phyloP scores from a whole-genome alignment of 2,888 invertebrate genomes.

The Mesochorus sp. region DNA sequence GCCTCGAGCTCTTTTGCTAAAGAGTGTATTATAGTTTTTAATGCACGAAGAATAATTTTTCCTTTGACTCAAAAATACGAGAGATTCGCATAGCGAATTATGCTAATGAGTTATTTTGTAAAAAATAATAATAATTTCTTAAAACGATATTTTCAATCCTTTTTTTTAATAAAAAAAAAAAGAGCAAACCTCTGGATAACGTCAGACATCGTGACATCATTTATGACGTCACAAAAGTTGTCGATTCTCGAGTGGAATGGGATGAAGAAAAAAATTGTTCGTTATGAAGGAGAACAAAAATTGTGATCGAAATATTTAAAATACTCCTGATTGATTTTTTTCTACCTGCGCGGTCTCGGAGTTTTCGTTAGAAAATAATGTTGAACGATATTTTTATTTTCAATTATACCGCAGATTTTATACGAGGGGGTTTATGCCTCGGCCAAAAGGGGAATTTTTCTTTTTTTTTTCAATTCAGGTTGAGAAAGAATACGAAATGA shows the following conservation, averaged over 20 bases:
- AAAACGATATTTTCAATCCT: no score
- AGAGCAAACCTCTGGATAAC: no score
- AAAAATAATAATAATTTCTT: no score
- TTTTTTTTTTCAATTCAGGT: background rate
- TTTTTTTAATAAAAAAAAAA: no score
- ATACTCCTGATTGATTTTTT: background rate
- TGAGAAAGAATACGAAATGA: constrained; percentile 26
- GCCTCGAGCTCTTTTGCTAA: constrained; percentile 17
- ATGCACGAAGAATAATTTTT: constrained; percentile 55
- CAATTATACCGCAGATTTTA: background rate
- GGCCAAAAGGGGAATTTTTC: background rate
- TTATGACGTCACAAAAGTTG: no score
- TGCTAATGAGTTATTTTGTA: no score
- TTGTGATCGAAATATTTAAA: background rate
- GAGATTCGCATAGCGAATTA: no score
- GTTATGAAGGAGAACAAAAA: constrained; percentile 6
- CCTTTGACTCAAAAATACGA: no score
- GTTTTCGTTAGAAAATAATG: no score
- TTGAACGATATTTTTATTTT: background rate
- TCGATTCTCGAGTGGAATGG: no score
- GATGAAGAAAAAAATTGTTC: constrained; percentile 68
- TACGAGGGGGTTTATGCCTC: background rate
- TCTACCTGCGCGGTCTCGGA: no score
- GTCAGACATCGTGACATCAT: no score
- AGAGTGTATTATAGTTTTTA: constrained; percentile 14